Percentiles rank a stretch among this genome's conserved stretches.
Conservation (phyloP, 2,797 vertebrate genomes). For the Acanthurus leucopareius region DNA sequence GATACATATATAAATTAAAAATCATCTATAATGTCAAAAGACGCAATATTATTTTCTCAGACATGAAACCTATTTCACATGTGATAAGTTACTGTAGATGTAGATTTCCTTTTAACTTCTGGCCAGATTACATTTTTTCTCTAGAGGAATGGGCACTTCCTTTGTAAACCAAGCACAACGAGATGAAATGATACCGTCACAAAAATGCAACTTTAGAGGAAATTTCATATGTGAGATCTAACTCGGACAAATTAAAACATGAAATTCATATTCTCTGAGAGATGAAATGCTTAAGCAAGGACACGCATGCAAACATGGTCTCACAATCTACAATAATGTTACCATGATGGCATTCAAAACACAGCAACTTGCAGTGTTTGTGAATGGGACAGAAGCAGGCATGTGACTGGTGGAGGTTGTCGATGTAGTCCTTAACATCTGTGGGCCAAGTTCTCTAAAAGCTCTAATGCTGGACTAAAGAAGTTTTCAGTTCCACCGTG, state of each 20-base stretch:
- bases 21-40: too few species aligned
- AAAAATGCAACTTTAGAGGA: background rate
- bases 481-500: background rate
- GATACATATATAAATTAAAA: background rate
- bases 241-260: background rate
- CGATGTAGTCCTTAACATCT: background rate
- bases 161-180: background rate
- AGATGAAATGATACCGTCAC: background rate
- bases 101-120: background rate
- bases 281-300: background rate
- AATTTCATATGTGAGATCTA: background rate
- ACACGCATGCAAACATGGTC: background rate
- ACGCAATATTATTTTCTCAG: background rate
- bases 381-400: conserved; percentile 4
- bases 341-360: background rate
- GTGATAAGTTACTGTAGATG: background rate
- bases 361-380: background rate
- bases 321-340: background rate
- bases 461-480: background rate
- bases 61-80: background rate
- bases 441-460: background rate
- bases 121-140: background rate
- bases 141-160: too few species aligned
- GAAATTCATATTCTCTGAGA: background rate
- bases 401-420: background rate